These are phyloP conservation scores for Diarsia brunnea DNA, from an alignment of 2,888 invertebrate genomes.

Conservation along the genomic window DNA sequence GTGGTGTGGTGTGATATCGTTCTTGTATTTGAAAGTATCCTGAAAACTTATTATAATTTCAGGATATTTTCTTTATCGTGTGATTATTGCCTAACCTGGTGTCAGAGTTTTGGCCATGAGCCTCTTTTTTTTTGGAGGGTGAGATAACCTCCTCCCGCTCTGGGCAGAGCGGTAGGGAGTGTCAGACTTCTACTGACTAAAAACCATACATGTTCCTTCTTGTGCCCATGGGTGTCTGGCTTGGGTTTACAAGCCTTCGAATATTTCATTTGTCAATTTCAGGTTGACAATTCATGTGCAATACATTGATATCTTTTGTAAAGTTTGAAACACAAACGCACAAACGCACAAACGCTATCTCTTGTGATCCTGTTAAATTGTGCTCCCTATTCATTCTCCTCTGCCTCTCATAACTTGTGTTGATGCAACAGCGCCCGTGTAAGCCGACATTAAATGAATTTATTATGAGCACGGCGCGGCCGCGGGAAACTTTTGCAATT, in stretches of 20 bases:
- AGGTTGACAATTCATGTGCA: neutral
- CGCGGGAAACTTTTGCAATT: constrained; percentile 78
- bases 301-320: too few species aligned
- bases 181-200: too few species aligned
- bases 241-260: too few species aligned
- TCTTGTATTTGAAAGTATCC: neutral
- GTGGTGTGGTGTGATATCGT: neutral
- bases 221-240: too few species aligned
- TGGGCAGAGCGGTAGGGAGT: too few species aligned
- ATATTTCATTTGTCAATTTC: neutral
- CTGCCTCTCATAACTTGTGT: constrained; percentile 57
- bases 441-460: constrained; percentile 80
- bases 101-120: too few species aligned
- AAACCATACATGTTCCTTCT: too few species aligned
- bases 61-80: too few species aligned
- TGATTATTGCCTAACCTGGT: too few species aligned
- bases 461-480: constrained; percentile 75
- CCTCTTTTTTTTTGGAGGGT: too few species aligned
- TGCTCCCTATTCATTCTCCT: constrained; percentile 27
- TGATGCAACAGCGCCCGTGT: constrained; percentile 55
- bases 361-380: neutral
- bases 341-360: constrained; percentile 13
- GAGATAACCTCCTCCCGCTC: too few species aligned
- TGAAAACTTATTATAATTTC: too few species aligned
- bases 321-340: constrained; percentile 1